Conservation (phyloP, 2,113 vertebrate species). For the Dipodomys merriami region DNA sequence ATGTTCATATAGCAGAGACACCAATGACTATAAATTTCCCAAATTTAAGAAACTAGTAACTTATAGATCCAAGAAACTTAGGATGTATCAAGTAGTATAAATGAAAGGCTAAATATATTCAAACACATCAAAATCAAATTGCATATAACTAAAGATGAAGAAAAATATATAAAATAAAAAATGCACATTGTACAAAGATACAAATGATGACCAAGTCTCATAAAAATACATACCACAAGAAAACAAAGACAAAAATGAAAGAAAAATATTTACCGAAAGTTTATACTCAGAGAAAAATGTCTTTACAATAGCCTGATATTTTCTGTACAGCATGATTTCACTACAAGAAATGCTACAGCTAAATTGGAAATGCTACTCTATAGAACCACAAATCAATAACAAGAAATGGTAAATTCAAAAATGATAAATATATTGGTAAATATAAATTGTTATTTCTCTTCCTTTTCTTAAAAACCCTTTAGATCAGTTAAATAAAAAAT, state of each 20-base stretch:
- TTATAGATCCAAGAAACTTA: not conserved
- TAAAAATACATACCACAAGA: not conserved
- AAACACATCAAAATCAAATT: not conserved
- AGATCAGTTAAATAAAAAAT: constrained; percentile 34
- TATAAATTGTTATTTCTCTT: not conserved
- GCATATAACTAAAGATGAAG: not conserved
- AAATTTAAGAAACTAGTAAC: constrained; percentile 18
- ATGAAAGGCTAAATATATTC: not conserved
- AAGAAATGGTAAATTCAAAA: not conserved
- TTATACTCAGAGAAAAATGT: not conserved
- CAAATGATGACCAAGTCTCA: not conserved
- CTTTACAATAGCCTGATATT: constrained; percentile 7
- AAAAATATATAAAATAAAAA: constrained; percentile 30
- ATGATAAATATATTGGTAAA: not conserved
- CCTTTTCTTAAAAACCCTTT: not conserved
- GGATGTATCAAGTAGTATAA: not conserved
- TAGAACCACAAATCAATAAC: constrained; percentile 3
- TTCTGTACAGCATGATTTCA: not conserved
- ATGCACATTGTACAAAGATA: not conserved
- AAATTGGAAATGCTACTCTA: not conserved
- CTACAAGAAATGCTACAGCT: not conserved
- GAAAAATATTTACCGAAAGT: not conserved
- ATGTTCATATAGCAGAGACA: not conserved
- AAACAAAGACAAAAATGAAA: not conserved
- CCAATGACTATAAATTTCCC: not conserved